Base-by-base conservation (phyloP, 1,140 invertebrate species). In the Pseudachorutes palmiensis region DNA sequence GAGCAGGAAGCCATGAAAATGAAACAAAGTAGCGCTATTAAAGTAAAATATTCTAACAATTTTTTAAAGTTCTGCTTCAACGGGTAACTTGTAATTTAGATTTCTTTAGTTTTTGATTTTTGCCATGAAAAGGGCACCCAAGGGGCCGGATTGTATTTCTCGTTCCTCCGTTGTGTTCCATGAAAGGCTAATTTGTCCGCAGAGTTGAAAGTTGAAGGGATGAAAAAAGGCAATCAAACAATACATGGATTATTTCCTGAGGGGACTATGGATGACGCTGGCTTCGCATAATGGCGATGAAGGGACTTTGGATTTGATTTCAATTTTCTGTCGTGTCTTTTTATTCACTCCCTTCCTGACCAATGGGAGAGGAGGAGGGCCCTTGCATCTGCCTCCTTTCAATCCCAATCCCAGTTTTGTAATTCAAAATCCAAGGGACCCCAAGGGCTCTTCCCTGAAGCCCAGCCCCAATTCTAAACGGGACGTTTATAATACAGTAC, bases 231-330 rank as follows among this genome's bases (percentile, higher is more conserved):
- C 51, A 55, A 55, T 55, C 51, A 55, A 55, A 55, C 51, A 55
- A 55, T 55, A 55, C 14, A 24, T 5, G 51, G 51, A 55, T 55
- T 55, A 55, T 26, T 55, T 14, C 5, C 5, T 55, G 14, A 55
- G 51, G 24, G 51, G 51, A 55, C 51, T 55, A n/a, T n/a, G 9
- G 51, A 55, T 55, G 51, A 55, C 51, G 51, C 24, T 24, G 5
- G 12, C 24, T 26, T 60, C 14, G 31, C 26, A 22, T 57, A 12
- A 12, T 29, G 31, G 3, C 24, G 58, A 30, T 2, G 58, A 32
- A 30, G 26, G 58, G 58, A 60, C 58, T 60, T 55, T 60, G 29
- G 58, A n/a, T n/a, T n/a, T n/a, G 58, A 60, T 60, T 60, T 60
- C 24, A 60, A 29, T 60, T 60, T 29, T 29, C 26, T 60, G 5